These are phyloP conservation scores for Gulo gulo DNA, from an alignment of 2,113 vertebrate genomes.

Conservation along the genomic window DNA sequence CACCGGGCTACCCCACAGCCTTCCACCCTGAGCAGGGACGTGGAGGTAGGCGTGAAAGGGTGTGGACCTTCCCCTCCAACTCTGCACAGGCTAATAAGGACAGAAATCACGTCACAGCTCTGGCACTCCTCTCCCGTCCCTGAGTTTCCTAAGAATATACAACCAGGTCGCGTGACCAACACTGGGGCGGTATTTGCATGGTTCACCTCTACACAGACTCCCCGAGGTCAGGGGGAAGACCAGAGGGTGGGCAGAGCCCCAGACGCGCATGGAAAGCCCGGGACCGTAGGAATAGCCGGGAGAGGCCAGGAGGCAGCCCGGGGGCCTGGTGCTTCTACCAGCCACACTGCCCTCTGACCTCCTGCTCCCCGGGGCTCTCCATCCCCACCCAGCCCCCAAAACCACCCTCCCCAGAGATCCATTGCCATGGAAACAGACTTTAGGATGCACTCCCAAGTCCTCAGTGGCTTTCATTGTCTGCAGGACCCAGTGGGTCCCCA, in stretches of 20 bases:
- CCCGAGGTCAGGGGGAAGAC: too few relatives aligned
- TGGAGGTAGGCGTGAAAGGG: too few relatives aligned
- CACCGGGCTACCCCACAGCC: too few relatives aligned
- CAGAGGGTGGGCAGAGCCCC: background rate
- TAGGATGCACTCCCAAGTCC: accelerated
- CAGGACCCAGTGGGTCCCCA: background rate
- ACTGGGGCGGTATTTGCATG: accelerated
- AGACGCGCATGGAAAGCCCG: background rate
- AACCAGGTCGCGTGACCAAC: accelerated
- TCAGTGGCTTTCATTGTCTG: too few relatives aligned
- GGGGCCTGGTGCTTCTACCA: background rate
- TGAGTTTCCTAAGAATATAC: too few relatives aligned
- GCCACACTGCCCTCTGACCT: background rate
- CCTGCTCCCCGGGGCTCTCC: background rate
- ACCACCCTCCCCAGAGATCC: accelerated
- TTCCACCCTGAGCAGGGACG: too few relatives aligned
- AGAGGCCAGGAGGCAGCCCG: too few relatives aligned
- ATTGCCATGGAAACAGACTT: background rate
- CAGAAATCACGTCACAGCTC: accelerated
- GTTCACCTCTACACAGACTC: accelerated
- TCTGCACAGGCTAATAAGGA: background rate
- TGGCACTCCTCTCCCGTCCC: background rate
- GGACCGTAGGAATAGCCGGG: too few relatives aligned
- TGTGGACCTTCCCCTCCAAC: too few relatives aligned
- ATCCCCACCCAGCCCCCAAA: accelerated